Conservation (phyloP, 2,888 invertebrate species). For the Ichneumon xanthorius region DNA sequence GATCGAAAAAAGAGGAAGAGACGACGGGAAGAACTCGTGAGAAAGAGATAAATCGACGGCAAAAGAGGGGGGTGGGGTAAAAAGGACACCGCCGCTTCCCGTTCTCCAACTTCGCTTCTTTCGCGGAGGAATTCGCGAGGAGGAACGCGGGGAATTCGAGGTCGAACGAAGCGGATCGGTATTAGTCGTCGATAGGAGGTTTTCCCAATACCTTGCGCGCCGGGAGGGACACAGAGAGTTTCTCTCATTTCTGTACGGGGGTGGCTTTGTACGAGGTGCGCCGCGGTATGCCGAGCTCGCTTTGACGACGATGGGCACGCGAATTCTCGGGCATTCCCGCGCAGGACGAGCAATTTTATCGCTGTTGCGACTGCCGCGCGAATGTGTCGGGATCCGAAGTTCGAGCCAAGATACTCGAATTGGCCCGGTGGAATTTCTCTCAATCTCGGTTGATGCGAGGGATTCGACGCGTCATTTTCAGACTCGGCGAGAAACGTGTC, state of each 20-base stretch:
- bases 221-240: neutral
- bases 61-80: neutral
- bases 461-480: neutral
- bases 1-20: neutral
- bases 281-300: conserved; percentile 30
- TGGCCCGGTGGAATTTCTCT: conserved; percentile 54
- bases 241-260: conserved; percentile 34
- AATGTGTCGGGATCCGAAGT: conserved; percentile 37
- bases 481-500: neutral
- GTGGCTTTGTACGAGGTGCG: conserved; percentile 21
- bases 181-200: conserved; percentile 48
- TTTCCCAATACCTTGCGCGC: conserved; percentile 50
- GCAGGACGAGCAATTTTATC: conserved; percentile 46
- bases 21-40: conserved; percentile 17
- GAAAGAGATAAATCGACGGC: conserved; percentile 19
- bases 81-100: neutral
- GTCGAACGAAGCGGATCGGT: conserved; percentile 59
- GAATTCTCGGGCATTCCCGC: conserved; percentile 32
- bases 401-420: conserved; percentile 21
- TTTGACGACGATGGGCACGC: conserved; percentile 41
- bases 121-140: conserved; percentile 8
- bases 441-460: conserved; percentile 31
- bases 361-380: neutral
- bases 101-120: neutral
- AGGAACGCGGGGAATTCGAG: conserved; percentile 59